These are phyloP conservation scores for Manacus vitellinus DNA, from an alignment of 2,113 vertebrate genomes.

Conservation along the genomic window DNA sequence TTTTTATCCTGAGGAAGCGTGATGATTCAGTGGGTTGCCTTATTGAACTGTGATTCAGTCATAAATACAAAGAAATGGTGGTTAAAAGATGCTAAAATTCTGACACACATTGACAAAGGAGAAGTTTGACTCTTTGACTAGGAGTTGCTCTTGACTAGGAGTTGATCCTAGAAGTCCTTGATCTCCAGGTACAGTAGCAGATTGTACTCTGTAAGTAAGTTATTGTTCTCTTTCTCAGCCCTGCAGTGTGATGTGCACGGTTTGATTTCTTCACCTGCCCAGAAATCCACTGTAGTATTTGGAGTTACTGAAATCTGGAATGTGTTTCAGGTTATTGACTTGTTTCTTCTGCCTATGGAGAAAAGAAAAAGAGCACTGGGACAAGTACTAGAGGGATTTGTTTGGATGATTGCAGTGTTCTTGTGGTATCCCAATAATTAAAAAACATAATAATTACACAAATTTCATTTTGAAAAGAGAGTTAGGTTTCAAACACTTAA, in stretches of 20 bases:
- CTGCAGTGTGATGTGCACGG: fast-evolving
- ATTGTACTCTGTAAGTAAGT: neutral
- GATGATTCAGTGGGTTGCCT: neutral
- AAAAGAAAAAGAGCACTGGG: neutral
- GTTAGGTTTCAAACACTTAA: neutral
- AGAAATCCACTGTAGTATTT: neutral
- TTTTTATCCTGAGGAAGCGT: constrained; percentile 28
- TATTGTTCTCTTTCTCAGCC: neutral
- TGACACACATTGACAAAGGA: neutral
- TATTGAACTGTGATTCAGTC: constrained; percentile 47
- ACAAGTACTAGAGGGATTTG: neutral
- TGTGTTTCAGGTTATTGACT: neutral
- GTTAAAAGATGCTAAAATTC: constrained; percentile 33
- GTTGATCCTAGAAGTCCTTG: neutral
- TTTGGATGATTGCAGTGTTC: neutral
- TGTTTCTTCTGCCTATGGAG: neutral
- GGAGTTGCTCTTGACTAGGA: neutral
- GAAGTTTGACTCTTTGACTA: neutral
- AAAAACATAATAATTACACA: neutral
- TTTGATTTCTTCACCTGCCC: neutral
- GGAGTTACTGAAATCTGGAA: neutral
- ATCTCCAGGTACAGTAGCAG: neutral
- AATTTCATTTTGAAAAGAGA: neutral
- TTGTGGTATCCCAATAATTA: neutral
- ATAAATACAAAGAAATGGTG: constrained; percentile 6